Evolutionary conservation across 2,113 vertebrate genomes (phyloP).

Genomic region (Xerus inauris): DNA sequence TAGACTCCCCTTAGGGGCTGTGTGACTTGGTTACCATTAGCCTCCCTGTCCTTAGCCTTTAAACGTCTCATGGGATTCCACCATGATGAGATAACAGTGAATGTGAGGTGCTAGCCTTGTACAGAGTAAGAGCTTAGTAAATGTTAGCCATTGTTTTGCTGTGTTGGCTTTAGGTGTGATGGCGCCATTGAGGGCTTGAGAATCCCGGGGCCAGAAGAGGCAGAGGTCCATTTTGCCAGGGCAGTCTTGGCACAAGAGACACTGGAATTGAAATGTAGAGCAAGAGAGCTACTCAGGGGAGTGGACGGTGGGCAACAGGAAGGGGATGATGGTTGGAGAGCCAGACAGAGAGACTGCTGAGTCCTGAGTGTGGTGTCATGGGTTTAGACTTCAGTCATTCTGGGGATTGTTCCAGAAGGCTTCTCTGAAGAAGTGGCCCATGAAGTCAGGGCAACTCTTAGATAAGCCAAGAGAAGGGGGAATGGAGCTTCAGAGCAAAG

Average conservation of each 20-base stretch:
- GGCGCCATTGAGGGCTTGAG: background rate
- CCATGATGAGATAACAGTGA: background rate
- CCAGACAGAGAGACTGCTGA: background rate
- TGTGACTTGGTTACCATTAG: background rate
- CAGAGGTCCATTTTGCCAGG: background rate
- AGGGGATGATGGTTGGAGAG: background rate
- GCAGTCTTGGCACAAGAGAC: background rate
- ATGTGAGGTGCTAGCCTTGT: background rate
- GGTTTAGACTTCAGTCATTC: background rate
- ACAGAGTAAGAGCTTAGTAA: background rate
- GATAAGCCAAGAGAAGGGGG: background rate
- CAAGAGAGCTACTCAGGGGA: background rate
- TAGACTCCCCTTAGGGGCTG: background rate
- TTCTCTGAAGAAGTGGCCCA: background rate
- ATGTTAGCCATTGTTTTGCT: background rate
- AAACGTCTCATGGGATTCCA: background rate
- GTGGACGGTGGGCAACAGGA: background rate
- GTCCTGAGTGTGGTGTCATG: background rate
- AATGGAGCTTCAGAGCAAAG: background rate
- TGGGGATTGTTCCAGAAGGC: background rate
- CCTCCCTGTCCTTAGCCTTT: background rate
- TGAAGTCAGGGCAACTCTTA: background rate
- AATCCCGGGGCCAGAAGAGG: background rate
- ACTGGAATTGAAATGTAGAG: background rate
- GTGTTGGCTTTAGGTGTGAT: background rate